Evolutionary conservation across 2,797 vertebrate species (phyloP).

Genomic region (Amblyraja radiata): DNA sequence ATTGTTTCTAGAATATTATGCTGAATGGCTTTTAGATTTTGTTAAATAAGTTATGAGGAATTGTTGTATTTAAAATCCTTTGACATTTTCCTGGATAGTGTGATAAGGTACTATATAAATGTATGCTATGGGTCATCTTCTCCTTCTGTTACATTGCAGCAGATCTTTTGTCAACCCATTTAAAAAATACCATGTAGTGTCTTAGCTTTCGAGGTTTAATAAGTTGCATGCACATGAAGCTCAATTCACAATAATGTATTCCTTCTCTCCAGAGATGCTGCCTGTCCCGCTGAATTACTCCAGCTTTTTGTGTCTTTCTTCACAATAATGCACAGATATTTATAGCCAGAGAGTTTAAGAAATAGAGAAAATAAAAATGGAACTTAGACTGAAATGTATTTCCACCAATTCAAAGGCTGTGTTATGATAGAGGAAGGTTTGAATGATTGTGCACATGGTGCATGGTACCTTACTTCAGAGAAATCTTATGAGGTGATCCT

Average conservation of each 20-base stretch:
- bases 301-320: too few species aligned
- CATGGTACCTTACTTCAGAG: not conserved
- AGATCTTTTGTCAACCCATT: not conserved
- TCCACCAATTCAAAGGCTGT: not conserved
- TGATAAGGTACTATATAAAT: not conserved
- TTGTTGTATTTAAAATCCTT: not conserved
- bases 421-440: not conserved
- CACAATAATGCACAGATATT: not conserved
- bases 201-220: not conserved
- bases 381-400: not conserved
- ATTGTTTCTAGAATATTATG: not conserved
- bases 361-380: not conserved
- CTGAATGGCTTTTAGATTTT: not conserved
- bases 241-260: not conserved
- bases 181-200: not conserved
- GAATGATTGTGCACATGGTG: not conserved
- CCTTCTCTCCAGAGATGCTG: too few species aligned
- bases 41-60: not conserved
- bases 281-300: too few species aligned
- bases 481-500: not conserved
- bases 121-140: not conserved
- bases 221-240: not conserved
- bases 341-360: not conserved
- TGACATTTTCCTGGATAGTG: not conserved
- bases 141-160: not conserved